Conservation (phyloP, 2,797 vertebrate genomes). For the Crocodylus rhombifer region DNA sequence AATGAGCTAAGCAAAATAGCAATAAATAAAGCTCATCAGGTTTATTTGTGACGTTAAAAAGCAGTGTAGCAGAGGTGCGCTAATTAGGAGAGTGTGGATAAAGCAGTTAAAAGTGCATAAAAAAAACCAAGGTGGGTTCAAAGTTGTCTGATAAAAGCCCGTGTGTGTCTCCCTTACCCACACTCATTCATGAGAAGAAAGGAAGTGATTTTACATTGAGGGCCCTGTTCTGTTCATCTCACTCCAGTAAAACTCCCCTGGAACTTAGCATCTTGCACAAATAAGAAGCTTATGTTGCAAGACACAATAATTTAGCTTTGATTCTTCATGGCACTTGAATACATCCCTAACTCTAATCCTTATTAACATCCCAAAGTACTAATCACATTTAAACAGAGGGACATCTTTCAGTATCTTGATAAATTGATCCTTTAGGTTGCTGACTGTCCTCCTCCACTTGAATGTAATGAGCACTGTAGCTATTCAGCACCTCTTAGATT, state of each 20-base stretch:
- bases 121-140: no score
- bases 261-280: not conserved
- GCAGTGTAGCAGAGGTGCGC: not conserved
- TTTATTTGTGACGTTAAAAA: not conserved
- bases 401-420: fast-evolving
- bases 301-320: not conserved
- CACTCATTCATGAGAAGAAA: not conserved
- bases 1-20: not conserved
- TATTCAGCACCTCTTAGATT: not conserved
- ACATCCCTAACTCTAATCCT: not conserved
- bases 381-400: not conserved
- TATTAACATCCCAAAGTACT: not conserved
- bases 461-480: not conserved
- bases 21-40: not conserved
- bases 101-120: no score
- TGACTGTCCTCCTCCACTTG: not conserved
- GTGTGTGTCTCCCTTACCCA: no score
- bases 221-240: not conserved
- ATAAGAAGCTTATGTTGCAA: not conserved
- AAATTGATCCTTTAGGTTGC: fast-evolving
- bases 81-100: no score
- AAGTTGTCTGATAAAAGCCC: no score
- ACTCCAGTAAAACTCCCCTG: not conserved
- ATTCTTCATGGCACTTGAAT: not conserved
- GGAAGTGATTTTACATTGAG: fast-evolving